Percentiles rank a stretch among this genome's conserved stretches.
Evolutionary conservation across 1,140 invertebrate species (phyloP).

Genomic region (Bombus impatiens): DNA sequence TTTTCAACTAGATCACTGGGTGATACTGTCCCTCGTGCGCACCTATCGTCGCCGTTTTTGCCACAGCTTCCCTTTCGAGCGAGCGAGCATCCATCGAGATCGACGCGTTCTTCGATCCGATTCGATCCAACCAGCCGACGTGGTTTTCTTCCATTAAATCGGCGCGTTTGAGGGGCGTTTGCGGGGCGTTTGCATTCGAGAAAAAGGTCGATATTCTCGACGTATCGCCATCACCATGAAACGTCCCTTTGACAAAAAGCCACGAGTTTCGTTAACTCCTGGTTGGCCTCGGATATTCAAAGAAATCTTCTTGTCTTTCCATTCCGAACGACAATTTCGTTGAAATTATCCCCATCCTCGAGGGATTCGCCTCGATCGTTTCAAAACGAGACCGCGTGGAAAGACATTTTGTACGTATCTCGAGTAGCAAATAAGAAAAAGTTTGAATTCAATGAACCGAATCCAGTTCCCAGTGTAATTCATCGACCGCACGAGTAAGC

Average conservation of each 20-base stretch:
- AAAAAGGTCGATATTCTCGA: constrained; percentile 30
- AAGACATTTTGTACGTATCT: not conserved
- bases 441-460: not conserved
- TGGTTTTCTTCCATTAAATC: constrained; percentile 38
- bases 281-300: too few species aligned
- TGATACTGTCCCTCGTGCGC: constrained; percentile 50
- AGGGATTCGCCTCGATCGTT: not conserved
- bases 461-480: constrained; percentile 6
- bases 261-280: not conserved
- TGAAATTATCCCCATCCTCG: constrained; percentile 7
- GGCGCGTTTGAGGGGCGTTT: constrained; percentile 34
- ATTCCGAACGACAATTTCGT: not conserved
- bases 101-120: constrained; percentile 42
- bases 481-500: not conserved
- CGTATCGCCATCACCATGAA: not conserved
- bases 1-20: constrained; percentile 42
- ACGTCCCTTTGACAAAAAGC: not conserved
- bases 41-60: constrained; percentile 20
- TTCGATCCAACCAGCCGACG: not conserved
- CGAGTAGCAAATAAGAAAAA: not conserved
- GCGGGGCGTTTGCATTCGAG: constrained; percentile 39
- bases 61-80: constrained; percentile 30
- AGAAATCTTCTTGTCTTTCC: not conserved
- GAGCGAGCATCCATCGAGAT: constrained; percentile 28
- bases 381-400: not conserved